These are phyloP conservation scores for Amblyjoppa fuscipennis DNA, from an alignment of 2,888 invertebrate species.

Conservation along the genomic window DNA sequence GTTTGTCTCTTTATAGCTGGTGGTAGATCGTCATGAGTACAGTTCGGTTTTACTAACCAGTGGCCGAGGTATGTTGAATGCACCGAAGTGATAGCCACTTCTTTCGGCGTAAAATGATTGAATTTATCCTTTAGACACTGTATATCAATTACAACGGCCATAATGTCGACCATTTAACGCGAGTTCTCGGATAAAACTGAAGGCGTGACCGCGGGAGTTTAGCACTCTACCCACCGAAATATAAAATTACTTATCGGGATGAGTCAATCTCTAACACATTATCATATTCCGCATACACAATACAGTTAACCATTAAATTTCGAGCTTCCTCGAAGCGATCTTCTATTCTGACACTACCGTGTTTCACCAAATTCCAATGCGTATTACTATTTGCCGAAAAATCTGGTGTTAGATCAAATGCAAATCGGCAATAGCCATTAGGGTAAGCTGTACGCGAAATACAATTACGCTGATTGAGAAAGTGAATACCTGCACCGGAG, in stretches of 20 bases:
- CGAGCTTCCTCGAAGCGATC: not conserved
- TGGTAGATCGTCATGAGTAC: not conserved
- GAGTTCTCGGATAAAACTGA: too few relatives aligned
- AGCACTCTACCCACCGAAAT: constrained; percentile 65
- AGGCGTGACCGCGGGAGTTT: constrained; percentile 66
- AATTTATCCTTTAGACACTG: not conserved
- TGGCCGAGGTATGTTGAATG: not conserved
- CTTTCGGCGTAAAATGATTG: not conserved
- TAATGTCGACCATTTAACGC: not conserved
- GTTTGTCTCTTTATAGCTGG: not conserved
- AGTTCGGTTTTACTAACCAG: not conserved
- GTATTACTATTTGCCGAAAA: constrained; percentile 3
- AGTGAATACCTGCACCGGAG: too few relatives aligned
- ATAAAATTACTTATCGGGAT: constrained; percentile 27
- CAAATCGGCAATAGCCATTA: constrained; percentile 61
- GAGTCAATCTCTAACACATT: not conserved
- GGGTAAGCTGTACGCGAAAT: constrained; percentile 73
- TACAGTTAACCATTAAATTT: not conserved
- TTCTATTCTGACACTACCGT: not conserved
- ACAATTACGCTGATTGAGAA: too few relatives aligned
- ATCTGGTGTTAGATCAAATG: not conserved
- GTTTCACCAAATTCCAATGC: not conserved
- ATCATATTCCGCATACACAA: not conserved
- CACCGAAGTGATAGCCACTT: not conserved
- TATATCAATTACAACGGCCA: not conserved